Evolutionary conservation across 2,797 vertebrate genomes (phyloP), one percentile per base, ranked within the genome.

Genomic region (Ptychobarbus kaznakovi): DNA sequence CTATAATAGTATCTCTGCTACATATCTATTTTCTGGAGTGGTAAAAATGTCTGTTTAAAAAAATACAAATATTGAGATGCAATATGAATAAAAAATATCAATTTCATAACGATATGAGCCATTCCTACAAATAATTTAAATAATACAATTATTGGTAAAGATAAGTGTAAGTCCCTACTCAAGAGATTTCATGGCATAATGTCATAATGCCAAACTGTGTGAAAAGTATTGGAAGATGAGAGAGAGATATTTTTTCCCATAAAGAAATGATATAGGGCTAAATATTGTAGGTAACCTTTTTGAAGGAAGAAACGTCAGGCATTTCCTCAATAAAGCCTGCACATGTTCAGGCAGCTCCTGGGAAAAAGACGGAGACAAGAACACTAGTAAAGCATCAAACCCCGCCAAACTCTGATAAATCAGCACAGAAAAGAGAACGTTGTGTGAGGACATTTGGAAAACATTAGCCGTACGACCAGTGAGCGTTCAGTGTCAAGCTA

Each of bases 251-350:
- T 44, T 44, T 3, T n/a, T 9, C 20, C 53, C 20, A 46, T 7
- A 56, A 82, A 42, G 2, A 6, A 83, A 40, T 46, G 5, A 72
- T 40, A 20, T 38, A 80, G 13, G 75, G 63, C 28, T 66, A 66
- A 66, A 66, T 66, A 66, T 3, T 66, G 63, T 8, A 28, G 13
- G 7, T 46, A 9, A 97, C 98, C 98, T 96, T 93, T 96, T 97
- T 42, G 96, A 97, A 90, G 98, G 97, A 2, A 96, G 96, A 92
- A 98, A 99, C 0, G 95, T 97, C 90, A 99, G 94, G 90, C 98
- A 99, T 93, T 97, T 99, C 92, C 95, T 96, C 92, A 99, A 94
- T 82, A 99, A 93, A 88, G 90, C 74, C 3, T 94, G 75, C 84
- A 95, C 88, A 87, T 94, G 96, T 93, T 96, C 96, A 68, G 97